A percentile compares a stretch with the other conserved stretches of the same genome.
Evolutionary conservation across 2,888 invertebrate species (phyloP).

Genomic region (Alviniconcha strummeri): DNA sequence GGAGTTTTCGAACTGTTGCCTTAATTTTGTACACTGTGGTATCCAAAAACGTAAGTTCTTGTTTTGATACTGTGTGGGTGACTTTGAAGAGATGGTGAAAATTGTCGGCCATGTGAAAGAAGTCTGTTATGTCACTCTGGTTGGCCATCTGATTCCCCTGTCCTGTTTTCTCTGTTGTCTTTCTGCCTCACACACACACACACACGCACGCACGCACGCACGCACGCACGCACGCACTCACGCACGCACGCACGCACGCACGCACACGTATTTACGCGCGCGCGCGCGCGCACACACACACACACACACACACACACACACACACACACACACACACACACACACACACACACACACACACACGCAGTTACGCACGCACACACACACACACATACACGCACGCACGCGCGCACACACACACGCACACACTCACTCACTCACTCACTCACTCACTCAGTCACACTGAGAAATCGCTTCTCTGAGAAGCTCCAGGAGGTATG

Average conservation of each 20-base stretch:
- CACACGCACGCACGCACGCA: not conserved
- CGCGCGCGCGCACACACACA: not conserved
- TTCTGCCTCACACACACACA: not conserved
- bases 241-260: not conserved
- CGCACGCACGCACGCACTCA: not conserved
- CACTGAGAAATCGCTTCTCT: no score
- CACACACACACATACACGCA: not conserved
- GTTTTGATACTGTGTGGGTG: not conserved
- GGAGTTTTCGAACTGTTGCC: no score
- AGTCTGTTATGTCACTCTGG: not conserved
- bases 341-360: not conserved
- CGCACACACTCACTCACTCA: not conserved
- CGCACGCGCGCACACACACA: not conserved
- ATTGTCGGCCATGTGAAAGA: not conserved
- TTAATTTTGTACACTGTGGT: not conserved
- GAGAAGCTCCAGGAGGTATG: no score
- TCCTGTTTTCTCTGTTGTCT: not conserved
- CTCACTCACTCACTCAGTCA: not conserved
- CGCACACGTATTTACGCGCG: not conserved
- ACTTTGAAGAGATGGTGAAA: not conserved
- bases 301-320: not conserved
- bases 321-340: not conserved
- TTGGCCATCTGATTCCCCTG: not conserved
- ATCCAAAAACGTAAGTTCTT: not conserved
- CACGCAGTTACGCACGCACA: not conserved